Percentiles rank a stretch among this genome's conserved stretches.
These are phyloP conservation scores for Drosophila gaucha DNA, from an alignment of 2,888 invertebrate genomes.

Conservation along the genomic window DNA sequence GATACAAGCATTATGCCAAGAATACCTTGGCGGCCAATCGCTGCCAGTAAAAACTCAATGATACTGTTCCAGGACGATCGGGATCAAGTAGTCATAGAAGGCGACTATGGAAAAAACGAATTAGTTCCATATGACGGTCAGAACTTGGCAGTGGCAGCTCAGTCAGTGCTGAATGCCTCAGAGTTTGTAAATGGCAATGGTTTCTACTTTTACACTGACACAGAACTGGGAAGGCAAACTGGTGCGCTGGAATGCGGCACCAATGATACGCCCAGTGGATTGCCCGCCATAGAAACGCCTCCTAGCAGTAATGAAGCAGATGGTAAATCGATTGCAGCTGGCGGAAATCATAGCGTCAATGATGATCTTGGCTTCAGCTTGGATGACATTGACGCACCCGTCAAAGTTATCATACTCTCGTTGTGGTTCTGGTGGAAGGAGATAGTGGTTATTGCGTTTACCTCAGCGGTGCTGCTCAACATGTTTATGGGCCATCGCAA, in stretches of 20 bases:
- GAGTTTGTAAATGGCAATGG: conserved; percentile 92
- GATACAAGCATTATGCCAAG: conserved; percentile 81
- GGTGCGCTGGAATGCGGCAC: conserved; percentile 53
- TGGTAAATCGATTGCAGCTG: background rate
- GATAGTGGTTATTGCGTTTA: conserved; percentile 90
- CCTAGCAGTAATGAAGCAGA: conserved; percentile 34
- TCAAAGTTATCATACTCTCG: conserved; percentile 89
- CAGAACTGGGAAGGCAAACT: conserved; percentile 60
- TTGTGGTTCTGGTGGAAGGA: conserved; percentile 95
- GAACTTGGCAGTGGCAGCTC: conserved; percentile 87
- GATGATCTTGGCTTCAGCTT: conserved; percentile 81
- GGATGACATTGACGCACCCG: conserved; percentile 87
- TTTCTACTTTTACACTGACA: conserved; percentile 89
- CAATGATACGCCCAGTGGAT: conserved; percentile 37
- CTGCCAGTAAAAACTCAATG: conserved; percentile 86
- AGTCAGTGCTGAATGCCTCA: conserved; percentile 90
- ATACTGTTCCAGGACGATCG: conserved; percentile 65
- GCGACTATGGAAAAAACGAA: conserved; percentile 50
- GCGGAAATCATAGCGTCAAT: conserved; percentile 58
- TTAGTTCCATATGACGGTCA: conserved; percentile 83
- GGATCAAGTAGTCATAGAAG: conserved; percentile 36
- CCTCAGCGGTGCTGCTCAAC: conserved; percentile 90
- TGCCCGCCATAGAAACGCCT: conserved; percentile 49
- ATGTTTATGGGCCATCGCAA: conserved; percentile 87
- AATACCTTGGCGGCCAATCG: conserved; percentile 91